Evolutionary conservation across 2,888 invertebrate genomes (phyloP), one percentile per base, ranked within the genome.

Genomic region (Parnassius mnemosyne): DNA sequence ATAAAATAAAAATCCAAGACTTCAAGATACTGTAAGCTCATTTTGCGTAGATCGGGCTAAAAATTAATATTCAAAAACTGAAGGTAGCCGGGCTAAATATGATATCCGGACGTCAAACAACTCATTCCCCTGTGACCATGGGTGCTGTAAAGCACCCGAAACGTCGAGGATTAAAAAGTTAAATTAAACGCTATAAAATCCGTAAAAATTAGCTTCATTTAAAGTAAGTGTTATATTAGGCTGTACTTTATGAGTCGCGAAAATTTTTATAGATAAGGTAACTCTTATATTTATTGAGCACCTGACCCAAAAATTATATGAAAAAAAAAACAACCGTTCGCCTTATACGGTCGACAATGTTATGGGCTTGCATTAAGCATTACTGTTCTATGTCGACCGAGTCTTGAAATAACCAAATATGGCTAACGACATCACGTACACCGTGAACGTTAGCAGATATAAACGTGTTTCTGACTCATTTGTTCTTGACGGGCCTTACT

Each of bases 331-430:
- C 7, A 9, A 49, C 50, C 9, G 16, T 9, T 13, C 52, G 10
- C 61, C 57, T 47, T 61, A 10, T 25, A 61, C 34, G 57, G 11
- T 13, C 49, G 11, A n/a, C 9, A 46, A 5, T 57, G 53, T 10
- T 41, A 34, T 43, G 16, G 5, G 34, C 34, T 59, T 53, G 41
- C 61, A 41, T 46, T 7, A 34, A 5, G 25, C 46, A 43, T 57
- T 67, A 66, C 57, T 65, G 69, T 68, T 67, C 69, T 57, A 74
- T 68, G 69, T 71, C 66, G 74, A 73, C 71, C 71, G 74, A 79
- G 79, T 76, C 73, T 74, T 78, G 70, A 73, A 83, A 84, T 83
- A 66, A 73, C 86, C 83, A 81, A 80, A 81, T 79, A 84, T 72
- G 81, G 85, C 64, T 64, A 71, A 72, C 73, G 72, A 75, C 71